These are phyloP conservation scores for Liodrosophila aerea DNA, from an alignment of 2,888 invertebrate genomes.

Conservation along the genomic window DNA sequence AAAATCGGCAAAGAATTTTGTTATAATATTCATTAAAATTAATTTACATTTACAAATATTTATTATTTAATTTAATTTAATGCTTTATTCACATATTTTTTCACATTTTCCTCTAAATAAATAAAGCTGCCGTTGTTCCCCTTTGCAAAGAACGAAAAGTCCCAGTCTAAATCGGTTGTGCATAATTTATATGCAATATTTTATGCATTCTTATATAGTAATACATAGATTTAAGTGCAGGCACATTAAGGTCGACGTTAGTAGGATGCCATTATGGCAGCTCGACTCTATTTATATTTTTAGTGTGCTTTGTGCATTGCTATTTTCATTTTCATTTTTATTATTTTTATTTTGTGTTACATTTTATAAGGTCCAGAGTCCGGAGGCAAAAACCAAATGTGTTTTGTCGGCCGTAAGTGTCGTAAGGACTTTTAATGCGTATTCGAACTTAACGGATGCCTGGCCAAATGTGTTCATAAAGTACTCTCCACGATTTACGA, in stretches of 20 bases:
- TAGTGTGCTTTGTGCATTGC: not conserved
- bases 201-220: constrained; percentile 65
- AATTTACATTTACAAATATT: too few species aligned
- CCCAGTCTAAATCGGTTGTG: constrained; percentile 41
- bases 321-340: constrained; percentile 9
- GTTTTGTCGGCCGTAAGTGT: constrained; percentile 36
- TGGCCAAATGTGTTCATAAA: constrained; percentile 65
- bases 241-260: constrained; percentile 48
- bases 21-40: too few species aligned
- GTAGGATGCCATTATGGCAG: constrained; percentile 26
- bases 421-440: constrained; percentile 38
- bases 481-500: constrained; percentile 57
- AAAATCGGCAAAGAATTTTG: too few species aligned
- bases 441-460: constrained; percentile 54
- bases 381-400: constrained; percentile 37
- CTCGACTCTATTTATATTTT: constrained; percentile 48
- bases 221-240: constrained; percentile 72
- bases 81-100: too few species aligned
- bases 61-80: too few species aligned
- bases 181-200: constrained; percentile 62
- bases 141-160: constrained; percentile 15
- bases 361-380: constrained; percentile 59
- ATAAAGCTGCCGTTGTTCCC: too few species aligned
- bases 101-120: too few species aligned
- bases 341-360: constrained; percentile 9